These are phyloP conservation scores for Drosophila kikkawai DNA, from an alignment of 1,140 invertebrate genomes.

Conservation along the genomic window DNA sequence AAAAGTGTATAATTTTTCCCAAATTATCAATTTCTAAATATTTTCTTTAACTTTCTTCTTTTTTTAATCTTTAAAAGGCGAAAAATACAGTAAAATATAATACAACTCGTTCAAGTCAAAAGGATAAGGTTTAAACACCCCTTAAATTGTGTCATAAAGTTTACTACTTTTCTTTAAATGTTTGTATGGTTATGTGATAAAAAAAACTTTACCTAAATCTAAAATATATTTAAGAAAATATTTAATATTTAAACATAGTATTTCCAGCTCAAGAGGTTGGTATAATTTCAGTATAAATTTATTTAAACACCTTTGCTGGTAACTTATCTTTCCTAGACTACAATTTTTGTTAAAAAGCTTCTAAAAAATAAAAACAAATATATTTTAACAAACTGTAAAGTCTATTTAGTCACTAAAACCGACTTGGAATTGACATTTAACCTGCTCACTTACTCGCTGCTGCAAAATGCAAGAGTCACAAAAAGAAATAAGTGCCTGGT, in stretches of 20 bases:
- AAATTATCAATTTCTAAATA: not conserved
- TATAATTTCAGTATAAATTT: not conserved
- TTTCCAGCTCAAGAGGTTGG: not conserved
- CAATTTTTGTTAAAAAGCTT: no score
- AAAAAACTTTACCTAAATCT: no score
- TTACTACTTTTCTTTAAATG: no score
- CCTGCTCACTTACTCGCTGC: conserved; percentile 8
- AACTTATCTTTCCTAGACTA: not conserved
- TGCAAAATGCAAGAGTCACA: conserved; percentile 8
- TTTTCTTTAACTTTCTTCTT: not conserved
- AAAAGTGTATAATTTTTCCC: not conserved
- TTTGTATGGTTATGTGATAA: no score
- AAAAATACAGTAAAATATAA: not conserved
- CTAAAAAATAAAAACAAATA: not conserved
- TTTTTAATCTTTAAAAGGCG: not conserved
- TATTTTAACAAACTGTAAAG: not conserved
- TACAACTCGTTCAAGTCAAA: not conserved
- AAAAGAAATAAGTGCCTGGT: not conserved
- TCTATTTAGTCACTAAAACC: not conserved
- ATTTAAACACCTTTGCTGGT: not conserved
- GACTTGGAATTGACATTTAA: not conserved
- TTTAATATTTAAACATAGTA: not conserved
- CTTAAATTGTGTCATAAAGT: not conserved
- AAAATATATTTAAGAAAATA: no score
- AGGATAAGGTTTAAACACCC: not conserved